Evolutionary conservation across 92 coral and sea anemone species (phyloP).

Genomic region (Phymanthus crucifer): DNA sequence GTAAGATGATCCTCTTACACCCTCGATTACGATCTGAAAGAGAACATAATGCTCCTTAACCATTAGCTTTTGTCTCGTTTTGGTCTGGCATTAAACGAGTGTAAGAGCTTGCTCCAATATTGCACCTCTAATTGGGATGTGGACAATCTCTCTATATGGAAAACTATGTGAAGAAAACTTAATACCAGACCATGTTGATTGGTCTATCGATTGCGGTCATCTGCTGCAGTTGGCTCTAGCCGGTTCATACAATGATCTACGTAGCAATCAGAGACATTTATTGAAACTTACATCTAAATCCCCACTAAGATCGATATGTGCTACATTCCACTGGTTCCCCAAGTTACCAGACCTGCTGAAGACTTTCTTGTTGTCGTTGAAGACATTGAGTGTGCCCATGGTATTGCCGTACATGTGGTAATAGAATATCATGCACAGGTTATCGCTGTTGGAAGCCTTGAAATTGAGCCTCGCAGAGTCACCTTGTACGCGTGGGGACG

Average conservation of each 20-base stretch:
- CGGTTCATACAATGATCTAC: too few relatives aligned
- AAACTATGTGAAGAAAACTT: too few relatives aligned
- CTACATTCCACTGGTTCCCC: slow-evolving; percentile 48
- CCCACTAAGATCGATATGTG: slow-evolving; percentile 24
- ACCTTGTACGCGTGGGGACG: not conserved
- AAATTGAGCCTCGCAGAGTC: slow-evolving; percentile 41
- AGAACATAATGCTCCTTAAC: not conserved
- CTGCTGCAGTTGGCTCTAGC: too few relatives aligned
- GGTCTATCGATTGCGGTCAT: too few relatives aligned
- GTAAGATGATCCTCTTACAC: slow-evolving; percentile 48
- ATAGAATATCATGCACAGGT: slow-evolving; percentile 45
- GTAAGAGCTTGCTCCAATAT: too few relatives aligned
- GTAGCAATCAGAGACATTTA: too few relatives aligned
- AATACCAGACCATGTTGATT: too few relatives aligned
- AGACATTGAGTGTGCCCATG: slow-evolving; percentile 42
- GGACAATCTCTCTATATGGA: too few relatives aligned
- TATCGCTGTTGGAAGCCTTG: slow-evolving; percentile 1
- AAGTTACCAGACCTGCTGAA: slow-evolving; percentile 39
- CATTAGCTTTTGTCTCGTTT: not conserved
- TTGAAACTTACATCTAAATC: slow-evolving; percentile 2
- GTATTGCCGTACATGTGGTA: slow-evolving; percentile 51
- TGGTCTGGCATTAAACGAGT: too few relatives aligned
- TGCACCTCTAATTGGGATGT: too few relatives aligned
- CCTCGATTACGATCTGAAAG: slow-evolving; percentile 50
- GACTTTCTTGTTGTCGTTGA: slow-evolving; percentile 18